Base-by-base conservation (phyloP, 2,113 vertebrate genomes). In the Lethenteron camtschaticum region DNA sequence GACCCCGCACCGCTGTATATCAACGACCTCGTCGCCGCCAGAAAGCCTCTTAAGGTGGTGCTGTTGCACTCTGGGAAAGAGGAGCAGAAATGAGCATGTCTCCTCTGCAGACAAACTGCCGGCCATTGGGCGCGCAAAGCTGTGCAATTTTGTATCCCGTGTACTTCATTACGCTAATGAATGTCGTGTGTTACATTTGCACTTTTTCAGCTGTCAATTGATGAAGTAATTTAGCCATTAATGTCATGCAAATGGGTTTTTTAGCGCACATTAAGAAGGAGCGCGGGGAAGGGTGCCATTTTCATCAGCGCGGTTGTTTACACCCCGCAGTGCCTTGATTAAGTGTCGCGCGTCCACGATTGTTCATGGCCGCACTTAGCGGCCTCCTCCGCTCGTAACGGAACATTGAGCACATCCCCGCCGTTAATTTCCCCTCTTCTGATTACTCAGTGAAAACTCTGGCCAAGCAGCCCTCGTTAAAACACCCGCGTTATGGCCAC, bases 371-470 rank as follows among this genome's bases (percentile, higher is more conserved):
- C n/a, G 63, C 63, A 66, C 24, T 66, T 66, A 66, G 63, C 63
- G 63, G 63, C 24, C 63, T 66, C 63, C n/a, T 66, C 41, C 24
- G 63, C 63, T 16, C n/a, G n/a, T 66, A 66, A 16, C 63, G 63
- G 63, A 66, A 66, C 63, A 66, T 66, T 66, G 63, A 66, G 63
- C 24, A n/a, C 63, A 24, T 66, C 63, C 63, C 24, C 63, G 10
- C 63, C 63, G 24, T 66, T 66, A 66, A 66, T 66, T 66, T 66
- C 63, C 24, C 63, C 63, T 66, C 63, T 24, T 24, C 63, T 66
- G 63, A 66, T 66, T 66, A 66, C 63, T 66, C 41, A 41, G 41
- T 41, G 41, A 41, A 41, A 41, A 41, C 41, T 41, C 41, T 41
- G 41, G 41, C 41, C 41, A 41, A 41, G 41, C 41, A 41, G 41